Base-by-base conservation (phyloP, 2,888 invertebrate species). In the Apodemia hepburni region DNA sequence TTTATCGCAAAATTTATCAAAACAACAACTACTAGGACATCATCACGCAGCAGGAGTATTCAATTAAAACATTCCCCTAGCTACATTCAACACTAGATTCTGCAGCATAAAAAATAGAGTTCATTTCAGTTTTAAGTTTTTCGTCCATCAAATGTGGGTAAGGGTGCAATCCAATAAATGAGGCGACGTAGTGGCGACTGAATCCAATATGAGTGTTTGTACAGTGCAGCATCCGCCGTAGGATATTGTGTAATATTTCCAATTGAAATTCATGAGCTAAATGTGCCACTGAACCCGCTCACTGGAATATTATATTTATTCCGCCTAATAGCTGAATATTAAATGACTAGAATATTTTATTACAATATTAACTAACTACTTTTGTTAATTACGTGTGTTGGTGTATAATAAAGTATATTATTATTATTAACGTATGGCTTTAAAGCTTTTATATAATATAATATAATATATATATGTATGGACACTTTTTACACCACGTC, bases 81-180 rank as follows among this genome's bases (percentile, higher is more conserved):
- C n/a, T 17, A 18, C 45, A 29, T 22, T 45, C 29, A 47, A 61
- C 18, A 58, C 18, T 29, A 17, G 33, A n/a, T 29, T 47, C n/a
- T 49, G 45, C 58, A 0, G 0, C 0, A 0, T 7, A 33, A 0
- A n/a, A 4, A 22, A 9, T 35, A 62, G 33, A n/a, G 58, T 49
- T 58, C 35, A 33, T 58, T 62, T 45, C 49, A 9, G 47, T n/a
- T 18, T 35, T 3, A 9, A 18, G 9, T 11, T 15, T n/a, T 15
- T 7, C 17, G 17, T 58, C 15, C 29, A 18, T 45, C 42, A 58
- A 49, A 47, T 29, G 47, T 49, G 63, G 42, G 66, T 64, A 65
- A 65, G 69, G 68, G 67, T 69, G 66, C 64, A 66, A 71, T 73
- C 68, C 72, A 70, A 71, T 73, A 72, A 69, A 69, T 29, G 64